phyloP scores from a whole-genome alignment of 2,797 vertebrate genomes.

The Psittacula derbiana region DNA sequence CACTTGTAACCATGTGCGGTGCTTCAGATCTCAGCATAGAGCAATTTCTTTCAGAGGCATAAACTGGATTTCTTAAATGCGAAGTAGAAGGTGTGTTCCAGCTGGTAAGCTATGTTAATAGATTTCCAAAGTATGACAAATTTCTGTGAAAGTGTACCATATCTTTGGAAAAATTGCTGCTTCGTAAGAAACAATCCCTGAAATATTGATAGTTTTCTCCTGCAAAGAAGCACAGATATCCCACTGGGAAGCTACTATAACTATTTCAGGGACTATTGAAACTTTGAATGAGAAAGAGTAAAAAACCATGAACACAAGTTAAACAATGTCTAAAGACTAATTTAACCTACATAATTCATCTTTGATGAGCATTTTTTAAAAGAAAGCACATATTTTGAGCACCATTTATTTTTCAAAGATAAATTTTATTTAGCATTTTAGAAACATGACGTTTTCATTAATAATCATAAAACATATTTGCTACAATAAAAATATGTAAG shows the following conservation, averaged over 20 bases:
- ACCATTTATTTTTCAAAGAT: not conserved
- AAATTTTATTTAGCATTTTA: not conserved
- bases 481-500: not conserved
- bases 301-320: not conserved
- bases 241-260: not conserved
- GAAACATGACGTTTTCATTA: not conserved
- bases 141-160: not conserved
- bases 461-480: not conserved
- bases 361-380: not conserved
- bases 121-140: not conserved
- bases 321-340: not conserved
- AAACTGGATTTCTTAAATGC: not conserved
- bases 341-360: not conserved
- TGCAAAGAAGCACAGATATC: not conserved
- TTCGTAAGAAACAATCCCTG: not conserved
- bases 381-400: not conserved
- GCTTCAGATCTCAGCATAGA: not conserved
- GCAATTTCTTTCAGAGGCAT: not conserved
- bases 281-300: not conserved
- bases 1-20: not conserved
- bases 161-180: not conserved
- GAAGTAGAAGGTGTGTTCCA: not conserved
- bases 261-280: not conserved
- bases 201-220: not conserved
- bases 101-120: not conserved